These are phyloP conservation scores for Stigmatopora argus DNA, from an alignment of 2,113 vertebrate genomes.

Conservation along the genomic window DNA sequence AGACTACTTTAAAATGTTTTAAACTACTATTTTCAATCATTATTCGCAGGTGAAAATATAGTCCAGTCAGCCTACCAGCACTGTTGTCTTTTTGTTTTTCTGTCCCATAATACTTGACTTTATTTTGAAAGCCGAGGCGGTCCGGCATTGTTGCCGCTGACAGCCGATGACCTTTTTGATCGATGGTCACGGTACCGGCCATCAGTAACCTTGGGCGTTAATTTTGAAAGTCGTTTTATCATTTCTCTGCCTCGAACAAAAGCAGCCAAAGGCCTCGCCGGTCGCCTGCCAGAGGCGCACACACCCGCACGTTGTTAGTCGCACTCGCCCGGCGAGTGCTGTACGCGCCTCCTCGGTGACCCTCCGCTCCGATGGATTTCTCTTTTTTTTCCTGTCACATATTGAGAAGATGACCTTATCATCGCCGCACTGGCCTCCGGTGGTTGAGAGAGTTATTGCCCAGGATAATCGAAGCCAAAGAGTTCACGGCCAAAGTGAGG, in stretches of 20 bases:
- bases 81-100: not conserved
- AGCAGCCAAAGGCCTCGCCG: constrained; percentile 16
- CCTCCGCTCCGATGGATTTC: constrained; percentile 28
- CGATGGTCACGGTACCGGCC: constrained; percentile 31
- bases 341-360: constrained; percentile 5
- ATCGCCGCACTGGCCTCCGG: constrained; percentile 58
- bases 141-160: constrained; percentile 45
- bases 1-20: no score
- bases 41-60: not conserved
- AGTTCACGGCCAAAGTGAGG: not conserved
- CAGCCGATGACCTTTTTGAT: constrained; percentile 61
- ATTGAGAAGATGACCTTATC: constrained; percentile 36
- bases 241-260: constrained; percentile 32
- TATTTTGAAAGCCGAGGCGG: constrained; percentile 20
- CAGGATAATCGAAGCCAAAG: constrained; percentile 11
- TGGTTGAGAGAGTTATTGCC: constrained; percentile 39
- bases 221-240: constrained; percentile 29
- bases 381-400: constrained; percentile 2
- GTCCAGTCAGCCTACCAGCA: not conserved
- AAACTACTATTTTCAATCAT: not conserved
- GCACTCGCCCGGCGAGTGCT: constrained; percentile 10
- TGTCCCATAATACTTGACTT: not conserved
- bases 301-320: not conserved
- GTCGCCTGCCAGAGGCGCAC: constrained; percentile 19
- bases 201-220: no score